Percentiles rank a stretch among this genome's conserved stretches.
Conservation (phyloP, 2,113 vertebrate species). For the Steatornis caripensis region DNA sequence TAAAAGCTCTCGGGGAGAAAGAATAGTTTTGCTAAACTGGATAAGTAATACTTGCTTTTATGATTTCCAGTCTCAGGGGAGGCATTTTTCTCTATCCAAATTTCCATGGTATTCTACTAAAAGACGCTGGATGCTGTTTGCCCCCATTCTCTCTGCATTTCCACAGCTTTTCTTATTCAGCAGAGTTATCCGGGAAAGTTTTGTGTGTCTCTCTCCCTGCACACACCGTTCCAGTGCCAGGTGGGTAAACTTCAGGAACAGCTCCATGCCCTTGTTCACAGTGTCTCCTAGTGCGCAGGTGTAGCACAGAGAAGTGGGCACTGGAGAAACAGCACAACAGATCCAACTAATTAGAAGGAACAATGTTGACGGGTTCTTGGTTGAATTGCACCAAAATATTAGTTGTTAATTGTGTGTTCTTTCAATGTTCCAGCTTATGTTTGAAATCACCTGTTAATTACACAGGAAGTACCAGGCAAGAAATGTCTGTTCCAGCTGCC, state of each 20-base stretch:
- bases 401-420: not conserved
- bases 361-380: not conserved
- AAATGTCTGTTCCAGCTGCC: not conserved
- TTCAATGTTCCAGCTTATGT: not conserved
- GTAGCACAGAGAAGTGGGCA: not conserved
- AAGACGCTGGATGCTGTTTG: not conserved
- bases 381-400: not conserved
- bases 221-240: fast-evolving
- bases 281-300: not conserved
- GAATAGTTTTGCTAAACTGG: not conserved
- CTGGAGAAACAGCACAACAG: not conserved
- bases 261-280: not conserved
- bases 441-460: not conserved
- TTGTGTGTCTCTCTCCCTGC: not conserved
- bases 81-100: not conserved
- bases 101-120: not conserved
- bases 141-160: not conserved
- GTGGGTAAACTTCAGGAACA: not conserved
- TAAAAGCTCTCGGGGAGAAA: not conserved
- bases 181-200: not conserved
- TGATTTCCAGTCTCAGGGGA: not conserved
- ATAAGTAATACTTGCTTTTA: not conserved
- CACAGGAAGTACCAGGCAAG: not conserved
- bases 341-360: not conserved
- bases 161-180: not conserved